A percentile compares a stretch with the other conserved stretches of the same genome.
These are phyloP conservation scores for Lydus trimaculatus DNA, from an alignment of 2,888 invertebrate genomes.

Conservation along the genomic window DNA sequence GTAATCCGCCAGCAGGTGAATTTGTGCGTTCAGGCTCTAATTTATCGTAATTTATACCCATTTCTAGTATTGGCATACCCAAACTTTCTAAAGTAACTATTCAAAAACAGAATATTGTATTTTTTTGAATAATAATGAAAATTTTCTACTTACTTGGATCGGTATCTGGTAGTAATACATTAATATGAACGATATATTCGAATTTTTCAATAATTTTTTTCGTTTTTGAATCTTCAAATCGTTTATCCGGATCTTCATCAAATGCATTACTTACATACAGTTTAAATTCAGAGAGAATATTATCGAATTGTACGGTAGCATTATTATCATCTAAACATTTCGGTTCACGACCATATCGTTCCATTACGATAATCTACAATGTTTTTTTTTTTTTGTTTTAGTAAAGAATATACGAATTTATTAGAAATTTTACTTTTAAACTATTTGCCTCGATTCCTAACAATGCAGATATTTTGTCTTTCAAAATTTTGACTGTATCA, in stretches of 20 bases:
- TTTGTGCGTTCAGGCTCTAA: conserved; percentile 47
- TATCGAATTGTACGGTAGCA: conserved; percentile 55
- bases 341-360: conserved; percentile 56
- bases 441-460: conserved; percentile 59
- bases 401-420: neutral
- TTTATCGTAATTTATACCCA: conserved; percentile 52
- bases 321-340: conserved; percentile 58
- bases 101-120: conserved; percentile 15
- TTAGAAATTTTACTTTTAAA: conserved; percentile 49
- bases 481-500: conserved; percentile 67
- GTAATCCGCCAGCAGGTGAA: conserved; percentile 48
- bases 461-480: conserved; percentile 63
- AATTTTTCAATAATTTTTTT: conserved; percentile 66
- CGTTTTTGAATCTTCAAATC: conserved; percentile 62
- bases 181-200: conserved; percentile 69
- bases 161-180: conserved; percentile 69
- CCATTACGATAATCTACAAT: conserved; percentile 38
- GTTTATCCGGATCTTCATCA: conserved; percentile 60
- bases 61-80: conserved; percentile 64
- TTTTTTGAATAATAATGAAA: conserved; percentile 7
- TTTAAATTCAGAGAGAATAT: conserved; percentile 51
- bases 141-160: conserved; percentile 62
- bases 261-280: conserved; percentile 63
- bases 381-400: neutral
- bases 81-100: conserved; percentile 62